Evolutionary conservation across 1,140 invertebrate species (phyloP), one percentile per base, ranked within the genome.

Genomic region (Berghia stephanieae): DNA sequence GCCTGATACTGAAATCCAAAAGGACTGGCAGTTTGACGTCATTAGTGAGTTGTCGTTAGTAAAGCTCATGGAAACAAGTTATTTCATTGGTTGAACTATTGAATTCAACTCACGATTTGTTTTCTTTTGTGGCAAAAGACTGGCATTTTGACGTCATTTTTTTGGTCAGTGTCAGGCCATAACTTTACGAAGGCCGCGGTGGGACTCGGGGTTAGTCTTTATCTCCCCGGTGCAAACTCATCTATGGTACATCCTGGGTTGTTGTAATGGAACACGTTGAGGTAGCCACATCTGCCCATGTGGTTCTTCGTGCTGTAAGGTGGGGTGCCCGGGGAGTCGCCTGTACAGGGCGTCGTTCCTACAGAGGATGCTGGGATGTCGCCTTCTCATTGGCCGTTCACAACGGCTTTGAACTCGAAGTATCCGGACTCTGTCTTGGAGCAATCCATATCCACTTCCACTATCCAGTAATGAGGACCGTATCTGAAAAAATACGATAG

Each of bases 401-500:
- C 81, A 10, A 83, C 46, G 5, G 82, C 87, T 74, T 91, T 91
- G 8, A 91, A 24, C 76, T 91, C 91, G 79, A 91, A 91, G 88
- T 90, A 91, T 1, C 90, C 90, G 43, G 86, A 81, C 44, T 90
- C 84, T 4, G 89, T 89, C 74, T 87, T 86, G 18, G 84, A 85
- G 78, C 91, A 91, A 78, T 91, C 90, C 90, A 91, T 91, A 34
- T 88, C 83, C 0, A 91, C 75, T 68, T 90, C 89, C 21, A 90
- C 80, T 73, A 91, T 85, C 91, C 91, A 91, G 82, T 91, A 91
- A 80, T 90, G 89, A 8, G 88, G 82, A 3, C 91, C 91, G 66
- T 82, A 87, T 46, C 86, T 87, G 72, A 18, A 80, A 80, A 18
- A 76, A 24, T 66, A 40, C 6, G n/a, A 68, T n/a, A 18, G 36